Base-by-base conservation (phyloP, 37 sponge, comb jelly and placozoan genomes). In the Petrosia ficiformis region DNA sequence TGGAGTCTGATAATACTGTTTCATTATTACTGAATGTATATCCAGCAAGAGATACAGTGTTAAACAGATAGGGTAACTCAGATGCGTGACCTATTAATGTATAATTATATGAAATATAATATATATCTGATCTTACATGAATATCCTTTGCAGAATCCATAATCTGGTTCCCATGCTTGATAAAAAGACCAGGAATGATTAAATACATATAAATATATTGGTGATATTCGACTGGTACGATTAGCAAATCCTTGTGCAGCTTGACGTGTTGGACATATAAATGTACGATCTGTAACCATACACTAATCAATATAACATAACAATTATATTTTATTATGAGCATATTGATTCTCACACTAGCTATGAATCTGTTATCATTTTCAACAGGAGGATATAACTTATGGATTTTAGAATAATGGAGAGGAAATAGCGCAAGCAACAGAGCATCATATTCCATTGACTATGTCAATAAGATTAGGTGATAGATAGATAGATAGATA, bases 21-120 rank as follows among this genome's bases (percentile, higher is more conserved):
- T 89, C 89, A 24, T 66, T 75, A 0, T 41, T 8, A n/a, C 84
- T 75, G 77, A 57, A 79, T 33, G 78, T 79, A 80, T 61, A 80
- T 11, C 84, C 84, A 33, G 42, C 76, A 34, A 80, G 63, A 1
- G 58, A 30, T n/a, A 72, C 72, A 21, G 75, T 75, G 71, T 89
- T 80, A 54, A 89, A 89, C 30, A 89, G 65, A 63, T 69, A 89
- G n/a, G 80, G 76, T 37, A 89, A 65, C 71, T 89, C 89, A 19
- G 60, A 74, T 1, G 57, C 84, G 70, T 89, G 89, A 44, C 89
- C 89, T 89, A 56, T n/a, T n/a, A n/a, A n/a, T n/a, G n/a, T n/a
- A n/a, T n/a, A n/a, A n/a, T n/a, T n/a, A n/a, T n/a, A n/a, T n/a
- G n/a, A n/a, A n/a, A n/a, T n/a, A n/a, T n/a, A n/a, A n/a, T n/a